A percentile compares a stretch with the other conserved stretches of the same genome.
phyloP scores from a whole-genome alignment of 2,888 invertebrate species.

The Drepana falcataria region DNA sequence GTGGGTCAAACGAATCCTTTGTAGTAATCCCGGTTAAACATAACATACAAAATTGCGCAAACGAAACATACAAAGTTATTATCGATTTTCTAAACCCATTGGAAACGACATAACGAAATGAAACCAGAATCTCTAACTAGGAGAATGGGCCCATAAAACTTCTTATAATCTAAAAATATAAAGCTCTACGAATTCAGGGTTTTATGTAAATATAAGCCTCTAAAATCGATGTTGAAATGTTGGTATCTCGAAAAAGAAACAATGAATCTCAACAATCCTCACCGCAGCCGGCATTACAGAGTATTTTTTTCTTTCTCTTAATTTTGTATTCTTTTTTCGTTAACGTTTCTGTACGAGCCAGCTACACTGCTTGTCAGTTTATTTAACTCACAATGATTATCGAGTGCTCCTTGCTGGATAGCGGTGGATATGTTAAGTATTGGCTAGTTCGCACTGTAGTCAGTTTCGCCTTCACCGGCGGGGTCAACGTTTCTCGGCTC shows the following conservation, averaged over 20 bases:
- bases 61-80: too few species aligned
- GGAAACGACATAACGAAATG: too few species aligned
- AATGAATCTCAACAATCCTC: not conserved
- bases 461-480: constrained; percentile 56
- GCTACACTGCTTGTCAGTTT: not conserved
- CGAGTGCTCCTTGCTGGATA: not conserved
- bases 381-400: not conserved
- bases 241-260: not conserved
- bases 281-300: not conserved
- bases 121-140: too few species aligned
- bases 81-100: too few species aligned
- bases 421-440: constrained; percentile 11
- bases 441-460: constrained; percentile 49
- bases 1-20: constrained; percentile 40
- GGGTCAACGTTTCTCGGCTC: constrained; percentile 73
- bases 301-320: not conserved
- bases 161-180: too few species aligned
- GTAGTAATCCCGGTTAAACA: not conserved
- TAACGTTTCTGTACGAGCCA: not conserved
- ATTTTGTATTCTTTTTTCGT: not conserved
- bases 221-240: not conserved
- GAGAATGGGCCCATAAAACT: too few species aligned
- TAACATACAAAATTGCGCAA: too few species aligned
- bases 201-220: not conserved
- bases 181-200: not conserved